Conservation (phyloP, 2,888 invertebrate species). For the Podabrus alpinus region DNA sequence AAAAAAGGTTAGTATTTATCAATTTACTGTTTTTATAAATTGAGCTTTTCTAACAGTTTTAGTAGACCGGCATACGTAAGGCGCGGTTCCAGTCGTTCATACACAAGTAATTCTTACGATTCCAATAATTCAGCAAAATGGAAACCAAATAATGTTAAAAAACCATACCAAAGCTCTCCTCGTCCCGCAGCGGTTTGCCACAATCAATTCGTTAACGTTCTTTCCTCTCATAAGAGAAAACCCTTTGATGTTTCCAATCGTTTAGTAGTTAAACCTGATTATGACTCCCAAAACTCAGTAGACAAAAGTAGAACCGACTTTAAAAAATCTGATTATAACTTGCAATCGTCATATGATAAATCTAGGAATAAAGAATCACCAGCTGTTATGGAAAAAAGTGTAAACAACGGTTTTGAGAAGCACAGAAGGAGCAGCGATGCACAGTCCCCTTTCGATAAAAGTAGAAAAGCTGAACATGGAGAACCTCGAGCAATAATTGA, state of each 20-base stretch:
- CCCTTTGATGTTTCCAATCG: not conserved
- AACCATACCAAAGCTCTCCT: constrained; percentile 37
- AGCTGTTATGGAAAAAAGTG: not conserved
- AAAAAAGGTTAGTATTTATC: constrained; percentile 15
- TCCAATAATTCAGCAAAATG: constrained; percentile 32
- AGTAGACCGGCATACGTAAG: not conserved
- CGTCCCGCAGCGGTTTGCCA: constrained; percentile 44
- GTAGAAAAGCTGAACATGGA: not conserved
- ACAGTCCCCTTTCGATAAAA: not conserved
- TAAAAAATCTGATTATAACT: not conserved
- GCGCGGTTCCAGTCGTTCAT: not conserved
- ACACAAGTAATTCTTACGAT: not conserved
- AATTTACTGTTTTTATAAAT: not conserved
- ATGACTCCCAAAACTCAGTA: not conserved
- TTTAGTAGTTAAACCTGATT: not conserved
- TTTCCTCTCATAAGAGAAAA: not conserved
- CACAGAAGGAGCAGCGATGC: not conserved
- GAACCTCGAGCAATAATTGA: not conserved
- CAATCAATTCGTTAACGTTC: constrained; percentile 44
- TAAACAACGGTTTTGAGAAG: not conserved
- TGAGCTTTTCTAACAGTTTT: not conserved
- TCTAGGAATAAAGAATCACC: not conserved
- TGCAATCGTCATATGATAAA: not conserved
- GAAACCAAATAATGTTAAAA: constrained; percentile 40
- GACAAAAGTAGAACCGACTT: not conserved